Percentiles rank a stretch among this genome's conserved stretches.
Evolutionary conservation across 1,140 invertebrate genomes (phyloP).

Genomic region (Melipona quadrifasciata): DNA sequence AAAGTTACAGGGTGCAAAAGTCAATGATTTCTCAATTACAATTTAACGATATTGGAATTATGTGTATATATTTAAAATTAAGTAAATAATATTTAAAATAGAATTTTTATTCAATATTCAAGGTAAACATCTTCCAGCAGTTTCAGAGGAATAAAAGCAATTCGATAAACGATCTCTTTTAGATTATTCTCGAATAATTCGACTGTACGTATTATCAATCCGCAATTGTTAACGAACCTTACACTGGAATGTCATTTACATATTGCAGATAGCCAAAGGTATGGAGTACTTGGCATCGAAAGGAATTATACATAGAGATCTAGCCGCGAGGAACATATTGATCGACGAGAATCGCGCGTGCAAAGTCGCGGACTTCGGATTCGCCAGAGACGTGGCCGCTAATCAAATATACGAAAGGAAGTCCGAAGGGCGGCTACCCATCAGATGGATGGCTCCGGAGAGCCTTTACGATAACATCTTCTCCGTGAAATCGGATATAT

Average conservation of each 20-base stretch:
- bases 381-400: constrained; percentile 91
- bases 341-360: constrained; percentile 93
- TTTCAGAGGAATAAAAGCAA: neutral
- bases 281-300: constrained; percentile 96
- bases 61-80: no score
- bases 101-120: neutral
- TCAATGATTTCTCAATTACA: no score
- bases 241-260: neutral
- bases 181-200: neutral
- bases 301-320: constrained; percentile 95
- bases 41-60: no score
- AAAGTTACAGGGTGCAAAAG: no score
- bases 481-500: constrained; percentile 94
- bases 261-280: constrained; percentile 88
- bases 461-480: constrained; percentile 96
- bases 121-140: neutral
- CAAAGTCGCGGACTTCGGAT: constrained; percentile 97
- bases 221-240: neutral
- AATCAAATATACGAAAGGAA: constrained; percentile 95
- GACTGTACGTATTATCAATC: no score
- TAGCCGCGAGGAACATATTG: constrained; percentile 95
- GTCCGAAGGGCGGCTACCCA: constrained; percentile 89
- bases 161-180: neutral
- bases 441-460: constrained; percentile 97
- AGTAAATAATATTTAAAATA: no score